Evolutionary conservation across 2,113 vertebrate genomes (phyloP), one percentile per base, ranked within the genome.

Genomic region (Myrmecophaga tridactyla): DNA sequence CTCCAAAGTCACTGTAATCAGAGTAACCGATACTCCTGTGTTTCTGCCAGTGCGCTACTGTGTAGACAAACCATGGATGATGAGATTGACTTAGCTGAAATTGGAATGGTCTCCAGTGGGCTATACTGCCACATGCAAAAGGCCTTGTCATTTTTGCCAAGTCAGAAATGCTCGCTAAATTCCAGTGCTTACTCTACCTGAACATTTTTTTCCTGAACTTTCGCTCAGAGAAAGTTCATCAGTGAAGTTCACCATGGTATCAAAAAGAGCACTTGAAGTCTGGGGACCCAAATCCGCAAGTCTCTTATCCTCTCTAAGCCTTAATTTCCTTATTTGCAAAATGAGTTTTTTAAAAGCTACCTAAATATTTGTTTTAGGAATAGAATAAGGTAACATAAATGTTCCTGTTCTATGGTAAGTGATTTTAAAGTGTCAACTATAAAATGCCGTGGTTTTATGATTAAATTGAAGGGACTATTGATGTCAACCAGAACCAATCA

Each of bases 41-140:
- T 62, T 51, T 95, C 92, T 97, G 96, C 96, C 96, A 97, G 83
- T 84, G 78, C 0, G 89, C 96, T 97, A 96, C 97, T 97, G 97
- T 97, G 86, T 83, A 96, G 92, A 94, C 90, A 91, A 88, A 95
- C 94, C 96, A 96, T 95, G 95, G 70, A 82, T 94, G 96, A 95
- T 95, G 94, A 89, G 51, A 92, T 92, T 90, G 96, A 70, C 96
- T 96, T 89, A 88, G 90, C 18, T 94, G 78, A 15, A 58, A 84
- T 2, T 92, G 93, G 77, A 95, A 95, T 65, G 73, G 82, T 91
- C 93, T 97, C 87, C 63, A 46, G 51, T 76, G 81, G 88, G 46
- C 70, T 92, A 56, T 53, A 29, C 13, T 56, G n/a, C 53, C 89
- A 91, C 83, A 94, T 67, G 76, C 69, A 58, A 86, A 96, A 94